Percentiles rank a stretch among this genome's conserved stretches.
Evolutionary conservation across 2,797 vertebrate species (phyloP).

Genomic region (Sphenopsis melanotis): DNA sequence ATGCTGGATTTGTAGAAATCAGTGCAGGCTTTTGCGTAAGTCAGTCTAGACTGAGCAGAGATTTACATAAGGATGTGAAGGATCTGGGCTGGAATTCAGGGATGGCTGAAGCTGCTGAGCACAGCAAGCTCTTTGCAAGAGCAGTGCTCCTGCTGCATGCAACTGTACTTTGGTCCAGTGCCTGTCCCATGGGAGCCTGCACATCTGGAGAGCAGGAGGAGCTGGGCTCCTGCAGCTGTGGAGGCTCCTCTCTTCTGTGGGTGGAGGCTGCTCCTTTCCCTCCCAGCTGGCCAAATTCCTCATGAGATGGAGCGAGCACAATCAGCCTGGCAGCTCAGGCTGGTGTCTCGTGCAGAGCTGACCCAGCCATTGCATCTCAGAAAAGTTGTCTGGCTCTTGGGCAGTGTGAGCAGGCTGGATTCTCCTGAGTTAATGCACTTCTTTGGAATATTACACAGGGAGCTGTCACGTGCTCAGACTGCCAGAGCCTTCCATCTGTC

Average conservation of each 20-base stretch:
- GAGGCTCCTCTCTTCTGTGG: neutral
- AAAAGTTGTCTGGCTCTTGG: neutral
- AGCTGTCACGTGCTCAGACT: neutral
- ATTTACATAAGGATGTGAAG: neutral
- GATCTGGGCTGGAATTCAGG: neutral
- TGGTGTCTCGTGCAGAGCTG: rapidly evolving
- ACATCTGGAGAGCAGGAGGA: rapidly evolving
- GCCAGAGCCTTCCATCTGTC: neutral
- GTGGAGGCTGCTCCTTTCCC: neutral
- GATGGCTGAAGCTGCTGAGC: neutral
- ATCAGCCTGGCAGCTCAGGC: neutral
- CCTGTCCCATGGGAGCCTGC: neutral
- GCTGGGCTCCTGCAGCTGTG: neutral
- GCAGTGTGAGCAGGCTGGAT: rapidly evolving
- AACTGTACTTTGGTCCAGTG: neutral
- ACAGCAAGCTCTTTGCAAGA: neutral
- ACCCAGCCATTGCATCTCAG: neutral
- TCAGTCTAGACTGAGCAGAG: neutral
- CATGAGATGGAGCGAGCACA: neutral
- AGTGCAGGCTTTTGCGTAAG: neutral
- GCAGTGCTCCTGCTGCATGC: neutral
- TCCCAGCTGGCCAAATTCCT: neutral
- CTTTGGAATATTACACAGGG: neutral
- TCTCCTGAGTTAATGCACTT: neutral
- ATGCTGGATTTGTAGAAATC: neutral